A percentile compares a stretch with the other conserved stretches of the same genome.
Conservation (phyloP, 2,888 invertebrate species). For the Phoronis australis region DNA sequence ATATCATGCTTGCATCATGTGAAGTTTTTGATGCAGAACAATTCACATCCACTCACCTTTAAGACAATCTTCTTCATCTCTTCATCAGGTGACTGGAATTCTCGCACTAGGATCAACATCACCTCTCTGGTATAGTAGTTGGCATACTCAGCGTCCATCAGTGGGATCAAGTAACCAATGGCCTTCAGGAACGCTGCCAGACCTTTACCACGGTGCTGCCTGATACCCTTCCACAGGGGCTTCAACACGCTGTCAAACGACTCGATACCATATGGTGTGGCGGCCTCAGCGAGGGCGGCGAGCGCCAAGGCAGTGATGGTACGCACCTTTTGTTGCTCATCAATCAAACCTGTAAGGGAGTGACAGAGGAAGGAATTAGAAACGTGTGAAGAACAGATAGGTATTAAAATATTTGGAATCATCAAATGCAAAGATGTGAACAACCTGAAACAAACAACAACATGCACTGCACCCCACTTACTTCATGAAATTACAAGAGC, state of each 20-base stretch:
- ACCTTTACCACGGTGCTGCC: constrained; percentile 78
- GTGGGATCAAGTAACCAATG: constrained; percentile 96
- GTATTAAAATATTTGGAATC: too few species aligned
- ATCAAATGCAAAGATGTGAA: too few species aligned
- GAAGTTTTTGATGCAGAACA: too few species aligned
- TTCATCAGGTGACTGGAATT: constrained; percentile 99
- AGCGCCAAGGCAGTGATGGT: constrained; percentile 98
- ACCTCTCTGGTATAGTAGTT: constrained; percentile 99
- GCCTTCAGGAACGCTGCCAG: constrained; percentile 99
- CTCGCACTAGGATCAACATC: constrained; percentile 96
- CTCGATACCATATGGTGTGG: constrained; percentile 99
- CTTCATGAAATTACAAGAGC: too few species aligned
- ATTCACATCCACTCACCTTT: constrained; percentile 68
- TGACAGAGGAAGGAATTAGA: too few species aligned
- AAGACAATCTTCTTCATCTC: constrained; percentile 99
- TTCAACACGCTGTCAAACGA: constrained; percentile 99
- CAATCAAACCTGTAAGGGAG: constrained; percentile 68
- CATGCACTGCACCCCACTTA: too few species aligned
- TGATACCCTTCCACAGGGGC: constrained; percentile 98
- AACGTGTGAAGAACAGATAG: too few species aligned
- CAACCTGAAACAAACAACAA: too few species aligned
- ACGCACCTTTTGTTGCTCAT: constrained; percentile 98
- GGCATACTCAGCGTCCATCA: constrained; percentile 99
- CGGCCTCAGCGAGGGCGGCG: constrained; percentile 97
- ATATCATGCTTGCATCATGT: too few species aligned